Evolutionary conservation across 92 coral and sea anemone species (phyloP).

Genomic region (Actinernus sp.): DNA sequence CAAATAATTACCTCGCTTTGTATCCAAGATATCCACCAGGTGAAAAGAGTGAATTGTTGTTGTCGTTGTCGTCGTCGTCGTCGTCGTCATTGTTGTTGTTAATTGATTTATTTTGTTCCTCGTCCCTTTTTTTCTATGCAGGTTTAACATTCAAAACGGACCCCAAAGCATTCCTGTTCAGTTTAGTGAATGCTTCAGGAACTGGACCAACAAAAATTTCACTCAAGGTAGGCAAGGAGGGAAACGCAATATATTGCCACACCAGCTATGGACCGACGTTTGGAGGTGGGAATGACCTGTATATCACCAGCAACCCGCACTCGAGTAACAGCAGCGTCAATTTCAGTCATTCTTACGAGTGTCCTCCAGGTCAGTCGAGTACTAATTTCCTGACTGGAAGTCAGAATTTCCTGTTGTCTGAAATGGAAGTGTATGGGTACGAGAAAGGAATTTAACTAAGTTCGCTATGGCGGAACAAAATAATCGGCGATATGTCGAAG

Average conservation of each 20-base stretch:
- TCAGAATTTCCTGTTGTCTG: constrained; percentile 6
- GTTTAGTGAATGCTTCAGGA: constrained; percentile 59
- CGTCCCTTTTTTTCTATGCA: not conserved
- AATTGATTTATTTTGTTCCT: not conserved
- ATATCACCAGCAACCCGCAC: constrained; percentile 14
- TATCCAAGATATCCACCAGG: too few species aligned
- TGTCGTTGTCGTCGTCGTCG: too few species aligned
- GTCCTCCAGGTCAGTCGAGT: constrained; percentile 37
- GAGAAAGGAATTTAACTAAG: not conserved
- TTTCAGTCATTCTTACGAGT: constrained; percentile 32
- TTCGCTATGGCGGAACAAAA: too few species aligned
- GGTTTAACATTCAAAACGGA: constrained; percentile 17
- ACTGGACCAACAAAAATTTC: constrained; percentile 33
- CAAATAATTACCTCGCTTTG: too few species aligned
- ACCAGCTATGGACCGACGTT: constrained; percentile 44
- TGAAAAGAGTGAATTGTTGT: too few species aligned
- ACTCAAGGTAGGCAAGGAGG: constrained; percentile 8
- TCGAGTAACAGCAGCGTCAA: constrained; percentile 9
- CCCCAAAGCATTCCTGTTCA: constrained; percentile 62
- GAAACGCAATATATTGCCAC: constrained; percentile 46
- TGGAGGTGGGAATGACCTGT: constrained; percentile 52
- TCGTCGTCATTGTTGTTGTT: not conserved
- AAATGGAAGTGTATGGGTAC: constrained; percentile 40
- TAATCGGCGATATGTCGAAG: too few species aligned
- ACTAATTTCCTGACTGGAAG: constrained; percentile 37